Evolutionary conservation across 2,113 vertebrate genomes (phyloP).

Genomic region (Hemibagrus wyckioides): DNA sequence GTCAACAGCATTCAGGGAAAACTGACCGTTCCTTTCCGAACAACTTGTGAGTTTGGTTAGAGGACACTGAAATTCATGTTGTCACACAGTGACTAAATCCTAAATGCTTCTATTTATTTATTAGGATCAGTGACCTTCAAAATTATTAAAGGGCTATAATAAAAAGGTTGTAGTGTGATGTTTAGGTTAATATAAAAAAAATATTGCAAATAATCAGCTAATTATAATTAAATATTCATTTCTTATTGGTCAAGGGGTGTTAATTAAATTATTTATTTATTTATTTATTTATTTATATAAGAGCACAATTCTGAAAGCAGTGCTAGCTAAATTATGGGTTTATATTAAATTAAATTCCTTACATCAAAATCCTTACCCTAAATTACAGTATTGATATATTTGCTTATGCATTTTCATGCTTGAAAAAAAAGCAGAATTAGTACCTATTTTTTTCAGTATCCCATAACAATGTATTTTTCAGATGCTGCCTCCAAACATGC

Average conservation of each 20-base stretch:
- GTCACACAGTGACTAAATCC: neutral
- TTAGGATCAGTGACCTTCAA: neutral
- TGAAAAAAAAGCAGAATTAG: neutral
- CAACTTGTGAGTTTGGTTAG: slow-evolving; percentile 83
- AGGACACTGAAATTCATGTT: neutral
- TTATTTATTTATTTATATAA: neutral
- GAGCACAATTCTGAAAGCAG: too few relatives aligned
- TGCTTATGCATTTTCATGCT: neutral
- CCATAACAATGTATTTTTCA: slow-evolving; percentile 52
- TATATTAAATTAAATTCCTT: too few relatives aligned
- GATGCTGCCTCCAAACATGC: slow-evolving; percentile 96
- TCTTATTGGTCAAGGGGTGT: neutral
- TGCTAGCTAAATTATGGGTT: neutral
- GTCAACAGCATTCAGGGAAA: slow-evolving; percentile 93
- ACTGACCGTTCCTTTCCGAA: slow-evolving; percentile 86
- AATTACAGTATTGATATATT: neutral
- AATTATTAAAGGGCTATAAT: neutral
- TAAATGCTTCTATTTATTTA: neutral
- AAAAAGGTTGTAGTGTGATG: neutral
- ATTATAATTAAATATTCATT: neutral
- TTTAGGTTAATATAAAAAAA: neutral
- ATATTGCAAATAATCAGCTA: neutral
- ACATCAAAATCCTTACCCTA: neutral
- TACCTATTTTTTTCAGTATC: neutral
- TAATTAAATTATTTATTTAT: neutral